Evolutionary conservation across 2,797 vertebrate genomes (phyloP).

Genomic region (Pelochelys cantorii): DNA sequence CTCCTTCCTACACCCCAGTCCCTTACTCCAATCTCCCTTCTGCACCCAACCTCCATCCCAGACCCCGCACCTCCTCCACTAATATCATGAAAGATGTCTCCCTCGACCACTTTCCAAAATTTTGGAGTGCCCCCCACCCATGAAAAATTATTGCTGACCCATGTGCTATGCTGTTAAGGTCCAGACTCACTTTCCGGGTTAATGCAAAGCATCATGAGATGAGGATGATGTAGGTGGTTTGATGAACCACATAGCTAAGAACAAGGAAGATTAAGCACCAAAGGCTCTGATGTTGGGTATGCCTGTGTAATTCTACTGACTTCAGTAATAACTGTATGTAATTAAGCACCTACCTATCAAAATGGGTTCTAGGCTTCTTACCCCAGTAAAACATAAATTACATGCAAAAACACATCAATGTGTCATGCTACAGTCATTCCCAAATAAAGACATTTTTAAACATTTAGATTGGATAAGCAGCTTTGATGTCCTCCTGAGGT

Average conservation of each 20-base stretch:
- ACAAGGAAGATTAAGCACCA: not conserved
- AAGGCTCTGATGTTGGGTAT: not conserved
- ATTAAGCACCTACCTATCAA: not conserved
- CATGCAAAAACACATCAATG: not conserved
- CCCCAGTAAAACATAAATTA: not conserved
- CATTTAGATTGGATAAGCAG: not conserved
- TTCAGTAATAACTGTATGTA: not conserved
- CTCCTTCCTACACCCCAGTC: too few species aligned
- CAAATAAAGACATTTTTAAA: not conserved
- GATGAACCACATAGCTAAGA: not conserved
- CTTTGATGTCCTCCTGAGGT: not conserved
- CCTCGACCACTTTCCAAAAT: too few species aligned
- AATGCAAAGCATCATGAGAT: not conserved
- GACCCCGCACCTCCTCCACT: too few species aligned
- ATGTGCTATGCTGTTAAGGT: not conserved
- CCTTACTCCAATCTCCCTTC: too few species aligned
- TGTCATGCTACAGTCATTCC: not conserved
- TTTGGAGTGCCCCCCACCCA: too few species aligned
- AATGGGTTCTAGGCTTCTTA: not conserved
- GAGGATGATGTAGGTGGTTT: not conserved
- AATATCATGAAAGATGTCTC: too few species aligned
- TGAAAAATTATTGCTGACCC: too few species aligned
- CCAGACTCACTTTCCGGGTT: not conserved
- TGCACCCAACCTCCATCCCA: too few species aligned
- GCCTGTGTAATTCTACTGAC: not conserved